Conservation (phyloP, 2,797 vertebrate species). For the Hoplostethus atlanticus region DNA sequence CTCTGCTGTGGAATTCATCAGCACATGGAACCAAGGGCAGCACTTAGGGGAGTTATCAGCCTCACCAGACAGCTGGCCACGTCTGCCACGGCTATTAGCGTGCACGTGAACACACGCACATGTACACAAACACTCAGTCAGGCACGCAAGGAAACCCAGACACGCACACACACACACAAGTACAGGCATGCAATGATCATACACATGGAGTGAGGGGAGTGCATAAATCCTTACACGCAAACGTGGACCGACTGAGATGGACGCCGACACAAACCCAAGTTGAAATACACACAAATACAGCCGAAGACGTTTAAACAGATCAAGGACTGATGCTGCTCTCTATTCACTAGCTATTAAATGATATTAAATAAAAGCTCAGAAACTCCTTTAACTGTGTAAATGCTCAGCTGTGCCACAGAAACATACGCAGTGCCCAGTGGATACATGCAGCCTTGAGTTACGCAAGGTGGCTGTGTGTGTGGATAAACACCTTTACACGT, state of each 20-base stretch:
- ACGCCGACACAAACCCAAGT: neutral
- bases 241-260: neutral
- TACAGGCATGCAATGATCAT: slow-evolving; percentile 15
- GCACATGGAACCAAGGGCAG: slow-evolving; percentile 63
- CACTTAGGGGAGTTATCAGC: slow-evolving; percentile 63
- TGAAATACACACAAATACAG: slow-evolving; percentile 2
- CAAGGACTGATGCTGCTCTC: neutral
- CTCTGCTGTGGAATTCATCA: slow-evolving; percentile 74
- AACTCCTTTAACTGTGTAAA: slow-evolving; percentile 8
- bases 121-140: neutral
- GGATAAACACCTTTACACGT: neutral
- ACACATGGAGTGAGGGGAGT: neutral
- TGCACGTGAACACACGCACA: slow-evolving; percentile 18
- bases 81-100: slow-evolving; percentile 58
- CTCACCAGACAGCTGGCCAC: slow-evolving; percentile 63
- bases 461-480: too few species aligned
- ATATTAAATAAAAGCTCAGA: neutral
- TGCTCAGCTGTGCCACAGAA: neutral
- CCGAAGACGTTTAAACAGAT: slow-evolving; percentile 5
- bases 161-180: slow-evolving; percentile 21
- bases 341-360: neutral
- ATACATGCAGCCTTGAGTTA: too few species aligned
- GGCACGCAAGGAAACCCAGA: neutral
- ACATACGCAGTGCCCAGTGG: too few species aligned
- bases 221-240: slow-evolving; percentile 1